A percentile compares a stretch with the other conserved stretches of the same genome.
Evolutionary conservation across 2,113 vertebrate genomes (phyloP).

Genomic region (Sorex araneus): DNA sequence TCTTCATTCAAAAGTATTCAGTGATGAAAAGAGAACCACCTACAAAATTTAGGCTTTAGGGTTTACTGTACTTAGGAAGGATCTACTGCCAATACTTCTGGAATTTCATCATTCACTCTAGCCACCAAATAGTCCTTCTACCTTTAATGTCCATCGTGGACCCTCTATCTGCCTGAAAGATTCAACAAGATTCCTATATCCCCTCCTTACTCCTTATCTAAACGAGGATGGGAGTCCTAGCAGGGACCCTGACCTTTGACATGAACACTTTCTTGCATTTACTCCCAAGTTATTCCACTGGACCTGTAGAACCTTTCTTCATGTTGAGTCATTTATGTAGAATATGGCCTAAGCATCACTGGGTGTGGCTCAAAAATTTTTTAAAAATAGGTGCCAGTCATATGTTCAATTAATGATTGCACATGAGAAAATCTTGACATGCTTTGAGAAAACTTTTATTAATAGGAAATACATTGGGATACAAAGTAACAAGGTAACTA

Average conservation of each 20-base stretch:
- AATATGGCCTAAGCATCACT: neutral
- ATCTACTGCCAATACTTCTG: neutral
- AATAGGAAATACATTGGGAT: neutral
- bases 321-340: neutral
- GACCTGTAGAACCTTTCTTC: neutral
- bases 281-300: neutral
- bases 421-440: neutral
- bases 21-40: conserved; percentile 5
- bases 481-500: neutral
- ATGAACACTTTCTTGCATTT: neutral
- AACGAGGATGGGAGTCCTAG: neutral
- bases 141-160: neutral
- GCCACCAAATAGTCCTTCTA: neutral
- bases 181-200: neutral
- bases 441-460: neutral
- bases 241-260: neutral
- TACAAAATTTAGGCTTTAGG: neutral
- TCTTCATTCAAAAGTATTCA: conserved; percentile 44
- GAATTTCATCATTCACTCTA: neutral
- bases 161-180: neutral
- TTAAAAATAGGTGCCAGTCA: neutral
- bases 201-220: no score
- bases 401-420: neutral
- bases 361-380: neutral
- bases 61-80: neutral